Percentiles rank a stretch among this genome's conserved stretches.
Evolutionary conservation across 2,888 invertebrate genomes (phyloP).

Genomic region (Apotomis turbidana): DNA sequence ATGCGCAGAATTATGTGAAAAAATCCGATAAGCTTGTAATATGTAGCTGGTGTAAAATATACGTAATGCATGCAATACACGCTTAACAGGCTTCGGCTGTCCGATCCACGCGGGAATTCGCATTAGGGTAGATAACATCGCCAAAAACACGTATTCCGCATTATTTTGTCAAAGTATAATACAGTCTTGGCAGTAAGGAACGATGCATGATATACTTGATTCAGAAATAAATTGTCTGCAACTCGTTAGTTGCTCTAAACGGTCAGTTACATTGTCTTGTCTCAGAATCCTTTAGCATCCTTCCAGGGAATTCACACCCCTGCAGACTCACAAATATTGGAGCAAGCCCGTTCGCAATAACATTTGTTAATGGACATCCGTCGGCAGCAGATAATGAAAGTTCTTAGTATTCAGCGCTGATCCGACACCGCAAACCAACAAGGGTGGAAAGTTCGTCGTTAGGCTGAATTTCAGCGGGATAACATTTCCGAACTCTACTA

Average conservation of each 20-base stretch:
- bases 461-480: constrained; percentile 8
- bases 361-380: constrained; percentile 67
- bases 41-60: neutral
- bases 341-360: constrained; percentile 57
- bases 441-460: constrained; percentile 20
- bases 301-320: constrained; percentile 33
- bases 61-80: neutral
- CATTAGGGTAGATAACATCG: constrained; percentile 27
- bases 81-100: constrained; percentile 13
- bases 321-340: constrained; percentile 45
- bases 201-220: too few relatives aligned
- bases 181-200: too few relatives aligned
- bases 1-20: constrained; percentile 33
- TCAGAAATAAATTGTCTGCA: constrained; percentile 19
- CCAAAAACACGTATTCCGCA: neutral
- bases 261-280: constrained; percentile 1
- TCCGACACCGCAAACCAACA: constrained; percentile 20
- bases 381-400: constrained; percentile 52
- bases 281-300: constrained; percentile 22
- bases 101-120: constrained; percentile 7
- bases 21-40: constrained; percentile 28
- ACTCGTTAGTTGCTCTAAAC: neutral
- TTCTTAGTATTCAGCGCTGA: constrained; percentile 54
- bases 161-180: constrained; percentile 2
- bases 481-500: constrained; percentile 6